A percentile compares a stretch with the other conserved stretches of the same genome.
Evolutionary conservation across 2,888 invertebrate species (phyloP).

Genomic region (Rhopalosiphum nymphaeae): DNA sequence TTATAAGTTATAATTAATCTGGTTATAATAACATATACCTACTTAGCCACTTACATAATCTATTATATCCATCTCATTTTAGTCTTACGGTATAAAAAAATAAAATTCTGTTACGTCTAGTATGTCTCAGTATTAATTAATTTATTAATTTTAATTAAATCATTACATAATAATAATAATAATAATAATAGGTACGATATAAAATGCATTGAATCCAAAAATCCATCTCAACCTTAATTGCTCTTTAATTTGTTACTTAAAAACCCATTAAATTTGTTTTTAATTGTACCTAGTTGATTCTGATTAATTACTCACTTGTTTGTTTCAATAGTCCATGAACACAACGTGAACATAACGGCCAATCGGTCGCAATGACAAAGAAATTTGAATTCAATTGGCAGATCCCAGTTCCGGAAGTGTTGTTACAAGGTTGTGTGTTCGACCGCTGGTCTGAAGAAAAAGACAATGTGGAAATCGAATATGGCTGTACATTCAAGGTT

Average conservation of each 20-base stretch:
- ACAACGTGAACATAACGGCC: slow-evolving; percentile 57
- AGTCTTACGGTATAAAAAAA: neutral
- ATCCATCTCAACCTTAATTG: slow-evolving; percentile 42
- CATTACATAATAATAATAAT: slow-evolving; percentile 8
- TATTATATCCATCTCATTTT: neutral
- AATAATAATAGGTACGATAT: neutral
- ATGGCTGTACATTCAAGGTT: slow-evolving; percentile 90
- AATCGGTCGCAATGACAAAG: slow-evolving; percentile 84
- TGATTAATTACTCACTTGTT: slow-evolving; percentile 49
- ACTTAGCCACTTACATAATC: neutral
- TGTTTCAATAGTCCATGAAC: slow-evolving; percentile 51
- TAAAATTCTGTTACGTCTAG: neutral
- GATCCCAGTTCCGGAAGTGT: slow-evolving; percentile 89
- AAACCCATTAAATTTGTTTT: slow-evolving; percentile 46
- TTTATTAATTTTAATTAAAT: neutral
- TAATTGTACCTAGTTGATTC: neutral
- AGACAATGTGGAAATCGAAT: slow-evolving; percentile 90
- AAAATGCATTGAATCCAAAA: slow-evolving; percentile 3
- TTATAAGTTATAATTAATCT: neutral
- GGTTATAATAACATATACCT: neutral
- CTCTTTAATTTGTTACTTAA: slow-evolving; percentile 53
- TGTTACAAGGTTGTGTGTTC: slow-evolving; percentile 88
- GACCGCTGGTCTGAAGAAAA: slow-evolving; percentile 99
- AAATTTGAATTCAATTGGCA: slow-evolving; percentile 99
- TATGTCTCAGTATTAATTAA: neutral